phyloP scores from a whole-genome alignment of 2,113 vertebrate species.

The Rhinogobius similis region DNA sequence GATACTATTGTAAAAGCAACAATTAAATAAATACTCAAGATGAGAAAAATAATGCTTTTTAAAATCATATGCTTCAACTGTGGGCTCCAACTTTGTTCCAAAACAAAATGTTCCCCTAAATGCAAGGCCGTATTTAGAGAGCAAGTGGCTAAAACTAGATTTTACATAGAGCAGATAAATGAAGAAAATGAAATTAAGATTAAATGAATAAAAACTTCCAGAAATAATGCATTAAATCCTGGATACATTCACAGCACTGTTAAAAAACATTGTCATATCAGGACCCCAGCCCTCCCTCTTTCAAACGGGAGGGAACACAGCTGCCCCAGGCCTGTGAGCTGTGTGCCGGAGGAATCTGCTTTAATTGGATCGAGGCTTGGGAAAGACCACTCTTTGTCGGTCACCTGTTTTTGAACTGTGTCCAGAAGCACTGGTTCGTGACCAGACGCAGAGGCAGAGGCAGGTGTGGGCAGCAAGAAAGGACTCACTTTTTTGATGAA shows the following conservation, averaged over 20 bases:
- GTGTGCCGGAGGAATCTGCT: slow-evolving; percentile 55
- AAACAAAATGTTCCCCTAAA: background rate
- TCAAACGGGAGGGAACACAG: slow-evolving; percentile 53
- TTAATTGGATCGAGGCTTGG: slow-evolving; percentile 78
- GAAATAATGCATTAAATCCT: background rate
- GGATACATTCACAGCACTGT: background rate
- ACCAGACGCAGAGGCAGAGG: background rate
- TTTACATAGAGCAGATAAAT: background rate
- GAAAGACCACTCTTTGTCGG: slow-evolving; percentile 55
- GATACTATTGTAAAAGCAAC: too few species aligned
- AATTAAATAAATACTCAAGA: background rate
- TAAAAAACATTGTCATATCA: slow-evolving; percentile 18
- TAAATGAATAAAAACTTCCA: background rate
- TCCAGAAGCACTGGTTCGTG: background rate
- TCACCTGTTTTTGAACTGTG: slow-evolving; percentile 17
- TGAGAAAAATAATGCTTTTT: background rate
- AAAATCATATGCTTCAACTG: background rate
- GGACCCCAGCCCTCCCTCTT: slow-evolving; percentile 40
- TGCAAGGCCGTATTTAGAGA: background rate
- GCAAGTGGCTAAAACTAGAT: background rate
- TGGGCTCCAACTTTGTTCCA: background rate
- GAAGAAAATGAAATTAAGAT: background rate
- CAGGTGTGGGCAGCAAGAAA: background rate
- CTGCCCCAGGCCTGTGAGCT: slow-evolving; percentile 43
- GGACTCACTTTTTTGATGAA: background rate